Conservation (phyloP, 2,113 vertebrate genomes). For the Corydoras maculifer region DNA sequence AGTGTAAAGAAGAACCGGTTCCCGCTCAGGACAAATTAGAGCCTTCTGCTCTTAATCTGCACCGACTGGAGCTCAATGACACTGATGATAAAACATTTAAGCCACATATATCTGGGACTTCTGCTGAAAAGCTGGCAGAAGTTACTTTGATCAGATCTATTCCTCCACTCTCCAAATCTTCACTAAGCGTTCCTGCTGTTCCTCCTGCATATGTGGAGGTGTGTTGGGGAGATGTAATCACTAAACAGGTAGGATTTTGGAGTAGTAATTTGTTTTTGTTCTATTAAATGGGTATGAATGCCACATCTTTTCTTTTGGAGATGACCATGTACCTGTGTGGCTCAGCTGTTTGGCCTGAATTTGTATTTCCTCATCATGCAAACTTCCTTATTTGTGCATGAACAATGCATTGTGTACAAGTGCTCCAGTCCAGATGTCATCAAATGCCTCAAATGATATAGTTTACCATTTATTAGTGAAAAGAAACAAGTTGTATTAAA, state of each 20-base stretch:
- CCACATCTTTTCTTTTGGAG: too few relatives aligned
- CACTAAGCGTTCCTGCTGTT: conserved; percentile 77
- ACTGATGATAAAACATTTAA: conserved; percentile 13
- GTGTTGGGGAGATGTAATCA: conserved; percentile 55
- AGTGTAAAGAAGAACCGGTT: conserved; percentile 14
- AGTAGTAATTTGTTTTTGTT: too few relatives aligned
- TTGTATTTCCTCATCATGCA: too few relatives aligned
- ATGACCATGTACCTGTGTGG: too few relatives aligned
- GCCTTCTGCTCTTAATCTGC: conserved; percentile 54
- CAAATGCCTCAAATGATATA: too few relatives aligned
- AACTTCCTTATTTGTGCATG: too few relatives aligned
- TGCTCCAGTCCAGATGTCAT: too few relatives aligned
- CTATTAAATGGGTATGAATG: too few relatives aligned
- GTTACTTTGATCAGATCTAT: conserved; percentile 70
- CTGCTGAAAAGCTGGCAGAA: conserved; percentile 16
- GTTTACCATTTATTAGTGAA: too few relatives aligned
- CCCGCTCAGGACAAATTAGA: background rate
- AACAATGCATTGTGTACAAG: too few relatives aligned
- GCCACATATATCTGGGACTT: conserved; percentile 24
- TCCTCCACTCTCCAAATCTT: conserved; percentile 69
- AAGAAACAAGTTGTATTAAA: too few relatives aligned
- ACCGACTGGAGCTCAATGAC: conserved; percentile 65
- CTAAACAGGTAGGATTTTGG: conserved; percentile 57
- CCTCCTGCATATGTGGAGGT: conserved; percentile 74
- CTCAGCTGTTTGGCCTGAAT: too few relatives aligned